phyloP scores from a whole-genome alignment of 2,113 vertebrate species.

The Tyrannus savana region DNA sequence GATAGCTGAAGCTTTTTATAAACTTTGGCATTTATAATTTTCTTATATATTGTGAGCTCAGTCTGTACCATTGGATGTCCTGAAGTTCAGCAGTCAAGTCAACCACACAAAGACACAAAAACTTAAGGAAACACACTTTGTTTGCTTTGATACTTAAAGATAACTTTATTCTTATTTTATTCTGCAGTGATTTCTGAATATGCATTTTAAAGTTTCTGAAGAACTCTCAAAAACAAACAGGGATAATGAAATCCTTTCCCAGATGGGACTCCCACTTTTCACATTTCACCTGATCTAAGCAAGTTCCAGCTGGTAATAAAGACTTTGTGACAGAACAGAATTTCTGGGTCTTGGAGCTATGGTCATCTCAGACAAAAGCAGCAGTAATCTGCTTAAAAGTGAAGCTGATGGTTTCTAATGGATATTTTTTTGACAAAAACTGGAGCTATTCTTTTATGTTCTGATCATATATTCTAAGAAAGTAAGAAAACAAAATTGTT shows the following conservation, averaged over 20 bases:
- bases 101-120: not conserved
- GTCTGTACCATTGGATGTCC: not conserved
- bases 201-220: not conserved
- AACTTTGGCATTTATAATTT: not conserved
- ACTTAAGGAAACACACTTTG: not conserved
- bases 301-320: not conserved
- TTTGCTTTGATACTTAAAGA: not conserved
- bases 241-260: not conserved
- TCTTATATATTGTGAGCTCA: not conserved
- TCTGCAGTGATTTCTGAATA: not conserved
- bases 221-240: not conserved
- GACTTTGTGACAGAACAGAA: not conserved
- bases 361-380: not conserved
- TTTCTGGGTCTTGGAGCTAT: not conserved
- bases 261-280: not conserved
- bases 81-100: not conserved
- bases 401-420: not conserved
- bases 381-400: not conserved
- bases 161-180: not conserved
- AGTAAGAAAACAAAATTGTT: not conserved
- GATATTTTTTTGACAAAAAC: not conserved
- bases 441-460: not conserved
- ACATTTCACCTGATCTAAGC: not conserved
- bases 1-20: not conserved
- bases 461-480: not conserved